A percentile compares a stretch with the other conserved stretches of the same genome.
These are phyloP conservation scores for Deroptyus accipitrinus DNA, from an alignment of 2,113 vertebrate genomes.

Conservation along the genomic window DNA sequence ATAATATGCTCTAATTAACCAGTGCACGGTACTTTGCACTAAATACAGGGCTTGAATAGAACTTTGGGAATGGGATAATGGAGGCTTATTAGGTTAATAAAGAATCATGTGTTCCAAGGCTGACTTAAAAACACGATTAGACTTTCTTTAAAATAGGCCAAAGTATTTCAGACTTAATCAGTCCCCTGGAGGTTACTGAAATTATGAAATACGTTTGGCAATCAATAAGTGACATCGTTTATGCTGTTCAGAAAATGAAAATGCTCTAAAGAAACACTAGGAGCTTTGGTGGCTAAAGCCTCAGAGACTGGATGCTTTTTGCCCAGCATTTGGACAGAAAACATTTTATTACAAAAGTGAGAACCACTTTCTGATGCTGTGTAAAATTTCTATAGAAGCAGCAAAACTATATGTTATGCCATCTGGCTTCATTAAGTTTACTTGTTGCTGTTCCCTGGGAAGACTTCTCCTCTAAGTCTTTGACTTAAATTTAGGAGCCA, in stretches of 20 bases:
- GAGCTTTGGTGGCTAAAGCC: slow-evolving; percentile 13
- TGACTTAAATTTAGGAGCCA: not conserved
- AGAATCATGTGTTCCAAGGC: slow-evolving; percentile 68
- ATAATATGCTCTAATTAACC: slow-evolving; percentile 71
- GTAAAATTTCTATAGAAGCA: not conserved
- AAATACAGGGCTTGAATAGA: slow-evolving; percentile 62
- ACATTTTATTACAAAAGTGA: not conserved
- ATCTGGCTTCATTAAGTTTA: not conserved
- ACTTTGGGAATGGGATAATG: slow-evolving; percentile 68
- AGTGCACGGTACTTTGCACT: slow-evolving; percentile 56
- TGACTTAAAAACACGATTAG: slow-evolving; percentile 69
- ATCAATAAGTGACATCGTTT: slow-evolving; percentile 32
- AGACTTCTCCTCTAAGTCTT: not conserved
- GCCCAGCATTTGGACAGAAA: not conserved
- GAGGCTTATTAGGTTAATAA: slow-evolving; percentile 73
- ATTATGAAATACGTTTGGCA: slow-evolving; percentile 58
- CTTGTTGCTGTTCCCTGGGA: not conserved
- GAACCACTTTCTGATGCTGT: not conserved
- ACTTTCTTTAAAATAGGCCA: slow-evolving; percentile 48
- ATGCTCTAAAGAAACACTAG: not conserved
- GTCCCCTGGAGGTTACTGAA: slow-evolving; percentile 48
- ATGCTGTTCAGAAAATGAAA: slow-evolving; percentile 31
- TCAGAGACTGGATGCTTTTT: not conserved
- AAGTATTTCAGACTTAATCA: slow-evolving; percentile 63
- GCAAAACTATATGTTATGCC: not conserved